Base-by-base conservation (phyloP, 2,797 vertebrate genomes). In the Falco naumanni region DNA sequence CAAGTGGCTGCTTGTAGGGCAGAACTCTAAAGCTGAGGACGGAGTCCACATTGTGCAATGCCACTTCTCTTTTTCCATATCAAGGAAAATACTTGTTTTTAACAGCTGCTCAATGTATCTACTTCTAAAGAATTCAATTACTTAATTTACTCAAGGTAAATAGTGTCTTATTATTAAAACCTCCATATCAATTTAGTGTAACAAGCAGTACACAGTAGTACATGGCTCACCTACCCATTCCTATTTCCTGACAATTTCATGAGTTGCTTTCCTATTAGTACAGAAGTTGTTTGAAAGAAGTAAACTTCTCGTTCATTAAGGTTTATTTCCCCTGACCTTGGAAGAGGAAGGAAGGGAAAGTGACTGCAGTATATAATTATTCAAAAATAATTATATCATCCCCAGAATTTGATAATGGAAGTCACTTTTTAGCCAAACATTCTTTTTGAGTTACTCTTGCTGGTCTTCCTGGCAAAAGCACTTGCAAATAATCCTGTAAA, bases 381-480 rank as follows among this genome's bases (percentile, higher is more conserved):
- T 90, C 9, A 74, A 80, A 86, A 82, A 84, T 60, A 76, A 88
- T 81, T 69, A 28, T 82, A 60, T 92, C 60, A 71, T 57, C n/a
- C 31, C 7, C 43, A 84, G 70, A 87, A 71, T 84, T 87, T 84
- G 60, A 57, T 96, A 89, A 37, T 71, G 51, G 41, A 63, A 79
- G 54, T 91, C n/a, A 65, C 21, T 69, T 87, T 83, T 85, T 79
- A 88, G 65, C 61, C 83, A 88, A 29, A 79, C 90, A 81, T 92
- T 95, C 90, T 64, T 87, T 29, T 68, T 79, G 83, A 72, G 50
- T 97, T 93, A 91, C 89, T 90, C 65, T 86, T 88, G 28, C 22
- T 79, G 43, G 41, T 74, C 56, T 70, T 84, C 33, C 66, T 92
- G 90, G 78, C 82, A 93, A 51, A 86, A 93, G 14, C 17, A 50